These are phyloP conservation scores for Rhynchophorus ferrugineus DNA, from an alignment of 1,140 invertebrate species.

Conservation along the genomic window DNA sequence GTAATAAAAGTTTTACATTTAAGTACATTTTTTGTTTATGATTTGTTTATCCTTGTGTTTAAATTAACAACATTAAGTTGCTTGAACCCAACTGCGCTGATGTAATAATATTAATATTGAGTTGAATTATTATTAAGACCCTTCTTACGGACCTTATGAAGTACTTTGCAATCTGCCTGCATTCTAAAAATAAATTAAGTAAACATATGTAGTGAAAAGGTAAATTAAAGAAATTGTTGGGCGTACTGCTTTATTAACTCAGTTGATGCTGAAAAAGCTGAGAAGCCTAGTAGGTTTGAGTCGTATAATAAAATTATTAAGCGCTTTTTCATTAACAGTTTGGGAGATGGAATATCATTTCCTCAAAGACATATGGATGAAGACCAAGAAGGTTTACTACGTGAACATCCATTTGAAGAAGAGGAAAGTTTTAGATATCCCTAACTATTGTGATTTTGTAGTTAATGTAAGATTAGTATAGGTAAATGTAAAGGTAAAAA, in stretches of 20 bases:
- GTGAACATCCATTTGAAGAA: constrained; percentile 24
- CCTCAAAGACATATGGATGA: constrained; percentile 72
- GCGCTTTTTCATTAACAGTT: too few species aligned
- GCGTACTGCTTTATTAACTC: too few species aligned
- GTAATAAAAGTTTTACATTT: constrained; percentile 28
- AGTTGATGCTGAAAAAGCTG: too few species aligned
- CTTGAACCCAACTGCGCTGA: neutral
- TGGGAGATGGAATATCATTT: constrained; percentile 80
- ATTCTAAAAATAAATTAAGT: too few species aligned
- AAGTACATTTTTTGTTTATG: constrained; percentile 27
- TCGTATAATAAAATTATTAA: too few species aligned
- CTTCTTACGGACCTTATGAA: neutral
- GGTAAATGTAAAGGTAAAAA: neutral
- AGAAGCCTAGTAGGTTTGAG: too few species aligned
- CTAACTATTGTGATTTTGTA: constrained; percentile 7
- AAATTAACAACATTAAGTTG: constrained; percentile 14
- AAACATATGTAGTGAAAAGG: too few species aligned
- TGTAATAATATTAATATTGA: too few species aligned
- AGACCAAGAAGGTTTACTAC: constrained; percentile 69
- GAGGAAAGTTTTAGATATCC: constrained; percentile 19
- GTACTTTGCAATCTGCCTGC: neutral
- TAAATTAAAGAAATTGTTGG: too few species aligned
- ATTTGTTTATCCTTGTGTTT: constrained; percentile 18
- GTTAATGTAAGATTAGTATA: neutral
- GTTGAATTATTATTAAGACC: too few species aligned